phyloP scores from a whole-genome alignment of 37 sponge, comb jelly and placozoan species.

The Hexactinellida sp. region DNA sequence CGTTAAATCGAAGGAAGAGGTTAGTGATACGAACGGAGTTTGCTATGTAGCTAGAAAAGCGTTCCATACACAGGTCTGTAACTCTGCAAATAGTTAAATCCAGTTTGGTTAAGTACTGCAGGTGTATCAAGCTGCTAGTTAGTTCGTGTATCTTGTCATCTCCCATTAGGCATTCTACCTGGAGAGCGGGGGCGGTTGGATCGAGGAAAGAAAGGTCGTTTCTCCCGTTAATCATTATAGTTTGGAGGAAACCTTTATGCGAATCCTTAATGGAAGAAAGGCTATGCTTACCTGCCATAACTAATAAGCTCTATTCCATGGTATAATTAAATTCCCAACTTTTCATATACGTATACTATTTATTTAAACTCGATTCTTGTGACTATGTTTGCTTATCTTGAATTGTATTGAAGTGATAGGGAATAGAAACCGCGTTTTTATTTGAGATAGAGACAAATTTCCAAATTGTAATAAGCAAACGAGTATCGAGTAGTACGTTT shows the following conservation, averaged over 20 bases:
- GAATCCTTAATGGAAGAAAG: background rate
- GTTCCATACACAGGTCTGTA: background rate
- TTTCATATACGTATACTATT: no score
- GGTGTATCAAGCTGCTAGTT: background rate
- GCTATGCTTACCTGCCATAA: background rate
- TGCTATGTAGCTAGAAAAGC: background rate
- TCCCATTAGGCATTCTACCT: background rate
- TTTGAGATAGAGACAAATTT: no score
- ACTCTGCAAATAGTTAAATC: background rate
- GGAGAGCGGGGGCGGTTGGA: background rate
- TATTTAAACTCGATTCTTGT: no score
- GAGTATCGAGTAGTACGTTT: no score
- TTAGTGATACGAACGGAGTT: background rate
- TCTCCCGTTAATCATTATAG: background rate
- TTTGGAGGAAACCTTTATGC: background rate
- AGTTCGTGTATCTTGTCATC: background rate
- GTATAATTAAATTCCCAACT: no score
- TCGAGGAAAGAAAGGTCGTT: background rate
- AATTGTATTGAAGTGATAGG: no score
- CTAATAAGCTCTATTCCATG: no score
- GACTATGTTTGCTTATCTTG: no score
- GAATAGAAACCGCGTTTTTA: no score
- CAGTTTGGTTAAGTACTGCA: background rate
- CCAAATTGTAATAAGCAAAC: no score
- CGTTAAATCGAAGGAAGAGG: background rate